phyloP scores from a whole-genome alignment of 2,888 invertebrate species.

The Pseudococcus viburni region DNA sequence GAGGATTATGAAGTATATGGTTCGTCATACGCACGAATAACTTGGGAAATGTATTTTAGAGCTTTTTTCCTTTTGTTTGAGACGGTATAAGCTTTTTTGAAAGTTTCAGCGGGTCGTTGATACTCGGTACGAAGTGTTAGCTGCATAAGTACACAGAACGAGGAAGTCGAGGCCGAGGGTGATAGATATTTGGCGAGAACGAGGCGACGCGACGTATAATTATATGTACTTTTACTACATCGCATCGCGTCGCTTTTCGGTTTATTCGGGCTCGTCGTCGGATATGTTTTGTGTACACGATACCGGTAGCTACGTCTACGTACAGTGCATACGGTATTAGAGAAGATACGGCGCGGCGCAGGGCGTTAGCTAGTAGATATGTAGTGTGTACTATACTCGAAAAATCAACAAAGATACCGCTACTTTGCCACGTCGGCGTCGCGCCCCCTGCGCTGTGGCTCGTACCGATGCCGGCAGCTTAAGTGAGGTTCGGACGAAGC shows the following conservation, averaged over 20 bases:
- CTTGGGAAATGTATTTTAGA: background rate
- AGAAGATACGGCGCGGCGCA: background rate
- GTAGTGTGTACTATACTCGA: background rate
- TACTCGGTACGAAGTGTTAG: background rate
- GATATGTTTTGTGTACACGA: background rate
- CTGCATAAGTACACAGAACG: background rate
- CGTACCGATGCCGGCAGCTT: background rate
- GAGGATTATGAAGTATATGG: too few species aligned
- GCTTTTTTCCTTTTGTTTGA: background rate
- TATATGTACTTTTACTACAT: background rate
- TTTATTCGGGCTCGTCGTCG: background rate
- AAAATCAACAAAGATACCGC: constrained; percentile 26
- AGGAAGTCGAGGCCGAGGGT: background rate
- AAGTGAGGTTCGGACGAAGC: constrained; percentile 29
- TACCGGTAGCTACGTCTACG: background rate
- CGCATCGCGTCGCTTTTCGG: background rate
- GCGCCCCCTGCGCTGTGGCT: background rate
- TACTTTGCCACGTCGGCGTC: background rate
- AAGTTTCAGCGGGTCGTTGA: background rate
- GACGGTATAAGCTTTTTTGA: background rate
- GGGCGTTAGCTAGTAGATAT: background rate
- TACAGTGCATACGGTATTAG: background rate
- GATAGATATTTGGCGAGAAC: background rate
- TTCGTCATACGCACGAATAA: too few species aligned
- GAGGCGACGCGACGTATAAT: background rate